A percentile compares a stretch with the other conserved stretches of the same genome.
Evolutionary conservation across 92 coral and sea anemone genomes (phyloP).

Genomic region (Phymanthus crucifer): DNA sequence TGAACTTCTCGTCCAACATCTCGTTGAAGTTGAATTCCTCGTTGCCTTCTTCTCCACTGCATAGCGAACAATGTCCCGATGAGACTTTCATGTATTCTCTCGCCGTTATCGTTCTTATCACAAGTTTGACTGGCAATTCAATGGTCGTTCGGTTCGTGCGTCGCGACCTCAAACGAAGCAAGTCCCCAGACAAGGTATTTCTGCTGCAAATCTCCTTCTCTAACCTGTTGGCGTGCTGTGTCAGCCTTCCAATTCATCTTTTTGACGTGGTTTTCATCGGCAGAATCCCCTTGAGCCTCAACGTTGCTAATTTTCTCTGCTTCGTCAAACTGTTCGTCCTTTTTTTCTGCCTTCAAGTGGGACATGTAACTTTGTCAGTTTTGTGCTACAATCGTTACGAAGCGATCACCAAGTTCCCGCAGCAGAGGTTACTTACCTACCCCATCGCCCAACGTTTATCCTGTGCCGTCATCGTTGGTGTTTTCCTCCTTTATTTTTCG

Average conservation of each 20-base stretch:
- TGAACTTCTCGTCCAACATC: not conserved
- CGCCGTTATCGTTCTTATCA: slow-evolving; percentile 11
- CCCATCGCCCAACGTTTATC: slow-evolving; percentile 1
- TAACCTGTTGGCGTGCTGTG: slow-evolving; percentile 41
- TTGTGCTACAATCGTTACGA: slow-evolving; percentile 51
- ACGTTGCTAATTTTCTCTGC: slow-evolving; percentile 19
- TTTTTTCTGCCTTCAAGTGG: slow-evolving; percentile 33
- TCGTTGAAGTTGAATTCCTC: not conserved
- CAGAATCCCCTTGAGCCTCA: slow-evolving; percentile 10
- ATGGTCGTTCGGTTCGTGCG: slow-evolving; percentile 37
- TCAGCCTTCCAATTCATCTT: slow-evolving; percentile 48
- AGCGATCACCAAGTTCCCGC: slow-evolving; percentile 40
- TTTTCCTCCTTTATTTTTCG: slow-evolving; percentile 7
- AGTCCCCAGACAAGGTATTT: slow-evolving; percentile 34
- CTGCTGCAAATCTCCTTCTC: slow-evolving; percentile 12
- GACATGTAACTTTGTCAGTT: slow-evolving; percentile 32
- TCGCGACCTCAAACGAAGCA: slow-evolving; percentile 13
- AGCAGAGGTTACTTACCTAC: slow-evolving; percentile 29
- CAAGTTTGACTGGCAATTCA: slow-evolving; percentile 32
- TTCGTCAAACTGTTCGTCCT: slow-evolving; percentile 8
- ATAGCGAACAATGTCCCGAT: slow-evolving; percentile 11
- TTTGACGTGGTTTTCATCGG: slow-evolving; percentile 32
- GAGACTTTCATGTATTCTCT: not conserved
- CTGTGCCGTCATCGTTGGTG: slow-evolving; percentile 1
- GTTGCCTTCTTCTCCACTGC: not conserved